Evolutionary conservation across 1,140 invertebrate species (phyloP).

Genomic region (Tribolium madens): DNA sequence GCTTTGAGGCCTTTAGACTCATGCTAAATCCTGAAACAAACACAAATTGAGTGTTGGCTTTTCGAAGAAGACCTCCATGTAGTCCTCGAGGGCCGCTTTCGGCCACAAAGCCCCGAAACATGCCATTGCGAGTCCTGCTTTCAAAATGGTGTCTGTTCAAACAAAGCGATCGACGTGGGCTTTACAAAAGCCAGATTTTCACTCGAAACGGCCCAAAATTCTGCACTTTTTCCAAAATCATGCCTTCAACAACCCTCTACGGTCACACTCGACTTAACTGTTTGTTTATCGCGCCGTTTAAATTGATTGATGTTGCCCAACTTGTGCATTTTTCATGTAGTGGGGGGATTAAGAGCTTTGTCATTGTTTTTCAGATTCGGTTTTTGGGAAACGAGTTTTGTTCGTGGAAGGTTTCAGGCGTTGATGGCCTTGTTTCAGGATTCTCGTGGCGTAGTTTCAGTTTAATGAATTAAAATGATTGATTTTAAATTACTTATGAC

Average conservation of each 20-base stretch:
- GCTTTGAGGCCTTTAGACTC: background rate
- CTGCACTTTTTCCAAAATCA: conserved; percentile 21
- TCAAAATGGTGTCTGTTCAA: conserved; percentile 74
- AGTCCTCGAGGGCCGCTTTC: background rate
- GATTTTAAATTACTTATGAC: conserved; percentile 32
- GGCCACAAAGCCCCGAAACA: background rate
- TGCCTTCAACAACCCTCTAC: conserved; percentile 31
- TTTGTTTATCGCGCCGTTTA: conserved; percentile 59
- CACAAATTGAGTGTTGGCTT: background rate
- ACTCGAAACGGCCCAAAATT: conserved; percentile 23
- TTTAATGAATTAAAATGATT: conserved; percentile 13
- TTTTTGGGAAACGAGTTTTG: background rate
- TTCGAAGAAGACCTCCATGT: background rate
- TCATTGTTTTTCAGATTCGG: background rate
- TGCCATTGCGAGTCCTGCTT: conserved; percentile 44
- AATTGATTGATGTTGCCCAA: conserved; percentile 58
- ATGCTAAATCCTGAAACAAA: background rate
- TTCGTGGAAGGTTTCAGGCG: background rate
- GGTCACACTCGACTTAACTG: conserved; percentile 43
- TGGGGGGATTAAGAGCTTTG: conserved; percentile 48
- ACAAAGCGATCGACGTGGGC: conserved; percentile 68
- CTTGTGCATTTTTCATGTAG: conserved; percentile 45
- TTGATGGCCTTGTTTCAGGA: background rate
- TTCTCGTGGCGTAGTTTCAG: background rate
- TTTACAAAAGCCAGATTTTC: conserved; percentile 62